Evolutionary conservation across 2,888 invertebrate species (phyloP).

Genomic region (Parelbella ahira): DNA sequence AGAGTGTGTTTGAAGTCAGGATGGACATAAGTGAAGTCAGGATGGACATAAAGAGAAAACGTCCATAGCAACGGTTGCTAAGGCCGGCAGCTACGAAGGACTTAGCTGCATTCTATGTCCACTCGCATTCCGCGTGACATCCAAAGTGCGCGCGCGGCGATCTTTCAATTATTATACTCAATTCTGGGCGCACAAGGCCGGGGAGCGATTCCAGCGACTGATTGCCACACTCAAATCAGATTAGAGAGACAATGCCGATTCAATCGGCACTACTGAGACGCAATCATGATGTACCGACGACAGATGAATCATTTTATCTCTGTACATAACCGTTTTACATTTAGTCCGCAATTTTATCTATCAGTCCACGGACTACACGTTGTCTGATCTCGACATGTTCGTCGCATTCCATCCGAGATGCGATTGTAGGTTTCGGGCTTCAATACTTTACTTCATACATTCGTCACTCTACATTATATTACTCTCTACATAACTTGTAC

Average conservation of each 20-base stretch:
- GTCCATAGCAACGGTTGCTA: slow-evolving; percentile 34
- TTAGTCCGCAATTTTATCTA: slow-evolving; percentile 4
- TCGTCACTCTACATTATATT: no score
- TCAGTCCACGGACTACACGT: neutral
- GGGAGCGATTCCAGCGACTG: slow-evolving; percentile 44
- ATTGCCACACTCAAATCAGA: slow-evolving; percentile 50
- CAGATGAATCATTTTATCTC: slow-evolving; percentile 24
- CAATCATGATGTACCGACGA: slow-evolving; percentile 24
- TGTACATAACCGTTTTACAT: slow-evolving; percentile 1
- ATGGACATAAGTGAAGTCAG: neutral
- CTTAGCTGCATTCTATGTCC: slow-evolving; percentile 46
- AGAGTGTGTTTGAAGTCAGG: neutral
- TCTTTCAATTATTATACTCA: slow-evolving; percentile 70
- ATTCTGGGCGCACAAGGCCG: slow-evolving; percentile 63
- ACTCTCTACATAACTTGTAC: no score
- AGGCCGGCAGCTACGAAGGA: slow-evolving; percentile 29
- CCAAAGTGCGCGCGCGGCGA: slow-evolving; percentile 53
- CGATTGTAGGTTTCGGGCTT: no score
- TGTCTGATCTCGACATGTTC: no score
- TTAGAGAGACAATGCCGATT: slow-evolving; percentile 41
- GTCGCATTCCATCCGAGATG: no score
- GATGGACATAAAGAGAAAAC: slow-evolving; percentile 2
- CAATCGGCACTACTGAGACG: slow-evolving; percentile 23
- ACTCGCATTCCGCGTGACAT: slow-evolving; percentile 56
- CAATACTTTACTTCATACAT: no score